These are phyloP conservation scores for Oopsacas minuta DNA, from an alignment of 37 sponge, comb jelly and placozoan species.

Conservation along the genomic window DNA sequence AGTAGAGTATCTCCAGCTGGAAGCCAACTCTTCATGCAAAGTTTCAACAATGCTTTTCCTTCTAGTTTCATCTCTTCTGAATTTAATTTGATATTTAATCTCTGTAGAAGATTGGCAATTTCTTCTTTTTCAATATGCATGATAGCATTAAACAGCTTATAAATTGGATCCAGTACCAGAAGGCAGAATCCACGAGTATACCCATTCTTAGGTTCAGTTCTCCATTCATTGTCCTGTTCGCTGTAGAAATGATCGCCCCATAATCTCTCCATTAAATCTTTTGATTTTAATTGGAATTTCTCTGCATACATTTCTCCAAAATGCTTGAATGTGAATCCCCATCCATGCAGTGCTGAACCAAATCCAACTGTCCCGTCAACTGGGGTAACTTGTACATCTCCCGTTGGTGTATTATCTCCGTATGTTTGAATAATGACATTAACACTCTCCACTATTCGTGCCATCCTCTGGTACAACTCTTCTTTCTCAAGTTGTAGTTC, in stretches of 20 bases:
- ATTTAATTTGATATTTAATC: constrained; percentile 26
- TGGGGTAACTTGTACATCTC: constrained; percentile 50
- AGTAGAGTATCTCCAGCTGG: constrained; percentile 61
- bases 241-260: constrained; percentile 95
- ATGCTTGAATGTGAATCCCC: constrained; percentile 98
- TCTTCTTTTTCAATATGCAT: constrained; percentile 37
- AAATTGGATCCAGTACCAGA: constrained; percentile 91
- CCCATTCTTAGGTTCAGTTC: constrained; percentile 53
- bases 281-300: constrained; percentile 86
- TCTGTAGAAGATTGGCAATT: not conserved
- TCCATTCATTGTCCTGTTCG: constrained; percentile 77
- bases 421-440: constrained; percentile 97
- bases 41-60: constrained; percentile 46
- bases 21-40: constrained; percentile 51
- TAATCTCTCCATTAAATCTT: constrained; percentile 80
- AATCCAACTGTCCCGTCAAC: constrained; percentile 90
- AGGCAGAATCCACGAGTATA: constrained; percentile 82
- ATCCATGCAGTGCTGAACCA: constrained; percentile 95
- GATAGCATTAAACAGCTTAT: constrained; percentile 31
- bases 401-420: constrained; percentile 87
- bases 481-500: constrained; percentile 93
- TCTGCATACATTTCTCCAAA: constrained; percentile 93
- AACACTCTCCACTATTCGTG: constrained; percentile 86
- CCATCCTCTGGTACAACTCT: constrained; percentile 93
- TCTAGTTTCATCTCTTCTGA: constrained; percentile 27